Percentiles rank a stretch among this genome's conserved stretches.
phyloP scores from a whole-genome alignment of 2,888 invertebrate genomes.

The Drosophila borborema region DNA sequence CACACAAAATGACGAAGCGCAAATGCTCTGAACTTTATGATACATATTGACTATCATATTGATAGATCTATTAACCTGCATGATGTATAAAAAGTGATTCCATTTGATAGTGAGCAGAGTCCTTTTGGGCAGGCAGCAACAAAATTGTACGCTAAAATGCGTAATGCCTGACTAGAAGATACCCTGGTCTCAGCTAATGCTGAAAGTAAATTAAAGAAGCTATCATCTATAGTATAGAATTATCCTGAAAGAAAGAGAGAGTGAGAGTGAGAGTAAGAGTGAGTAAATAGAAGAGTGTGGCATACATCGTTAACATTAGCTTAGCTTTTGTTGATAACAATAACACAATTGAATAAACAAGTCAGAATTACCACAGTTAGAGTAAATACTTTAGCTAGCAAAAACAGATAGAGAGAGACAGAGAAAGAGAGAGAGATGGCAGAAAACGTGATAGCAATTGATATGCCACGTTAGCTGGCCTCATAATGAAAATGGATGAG shows the following conservation, averaged over 20 bases:
- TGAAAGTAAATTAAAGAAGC: neutral
- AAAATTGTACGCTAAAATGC: too few relatives aligned
- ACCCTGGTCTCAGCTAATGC: neutral
- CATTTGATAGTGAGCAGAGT: neutral
- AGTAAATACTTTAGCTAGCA: neutral
- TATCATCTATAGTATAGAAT: neutral
- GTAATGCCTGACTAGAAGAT: neutral
- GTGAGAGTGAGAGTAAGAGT: neutral
- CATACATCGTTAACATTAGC: neutral
- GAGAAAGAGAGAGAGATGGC: neutral
- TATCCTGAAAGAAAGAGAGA: too few relatives aligned
- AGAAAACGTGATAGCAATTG: constrained; percentile 39
- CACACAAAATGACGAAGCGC: constrained; percentile 6
- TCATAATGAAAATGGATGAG: constrained; percentile 53
- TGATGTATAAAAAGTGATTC: neutral
- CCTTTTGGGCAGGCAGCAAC: neutral
- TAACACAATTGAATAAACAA: neutral
- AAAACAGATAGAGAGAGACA: neutral
- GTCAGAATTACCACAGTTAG: neutral
- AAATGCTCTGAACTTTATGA: neutral
- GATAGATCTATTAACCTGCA: neutral
- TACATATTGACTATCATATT: neutral
- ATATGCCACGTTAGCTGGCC: constrained; percentile 32
- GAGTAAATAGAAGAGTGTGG: neutral
- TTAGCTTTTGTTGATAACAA: neutral